Base-by-base conservation (phyloP, 2,113 vertebrate species). In the Gallinago paraguaiae region DNA sequence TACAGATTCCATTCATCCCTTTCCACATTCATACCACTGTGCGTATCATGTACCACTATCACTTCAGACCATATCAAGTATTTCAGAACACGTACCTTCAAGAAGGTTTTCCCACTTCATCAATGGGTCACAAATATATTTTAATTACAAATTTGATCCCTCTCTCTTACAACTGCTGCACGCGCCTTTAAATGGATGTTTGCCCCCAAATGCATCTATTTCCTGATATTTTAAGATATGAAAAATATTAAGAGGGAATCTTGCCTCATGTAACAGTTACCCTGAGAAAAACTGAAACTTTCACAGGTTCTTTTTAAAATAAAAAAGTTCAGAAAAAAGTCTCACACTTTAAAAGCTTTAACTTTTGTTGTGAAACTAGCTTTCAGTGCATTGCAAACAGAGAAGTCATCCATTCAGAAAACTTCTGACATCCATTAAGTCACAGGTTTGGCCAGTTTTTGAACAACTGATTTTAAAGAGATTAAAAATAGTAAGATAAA, bases 1-100 rank as follows among this genome's bases (percentile, higher is more conserved):
- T 25, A 23, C 2, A 12, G 39, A 39, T 39, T 39, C 39, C 39
- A 39, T 39, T 39, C 39, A 39, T 39, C 39, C 39, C 39, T 39
- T 39, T 86, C 18, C 41, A 30, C 33, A 16, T 4, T 33, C 1
- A 0, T 45, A 81, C 63, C 14, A n/a, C 11, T 39, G 17, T 16
- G 19, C 14, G 22, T 46, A 46, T 46, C 45, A 46, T 18, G 18
- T 46, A 46, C 11, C 46, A 46, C 46, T 46, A 20, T 46, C 46
- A 20, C 19, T 20, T 46, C 46, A 46, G 20, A 46, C 9, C 45
- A 46, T 46, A 46, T 46, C 46, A 78, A 82, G 2, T 8, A 54
- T 54, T 72, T 64, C 8, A 48, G 56, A 68, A 43, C 17, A 57
- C 71, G 33, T 6, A 17, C 48, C 7, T 43, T 30, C 51, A 71